phyloP scores from a whole-genome alignment of 92 coral and sea anemone genomes.

The Nematostella vectensis region DNA sequence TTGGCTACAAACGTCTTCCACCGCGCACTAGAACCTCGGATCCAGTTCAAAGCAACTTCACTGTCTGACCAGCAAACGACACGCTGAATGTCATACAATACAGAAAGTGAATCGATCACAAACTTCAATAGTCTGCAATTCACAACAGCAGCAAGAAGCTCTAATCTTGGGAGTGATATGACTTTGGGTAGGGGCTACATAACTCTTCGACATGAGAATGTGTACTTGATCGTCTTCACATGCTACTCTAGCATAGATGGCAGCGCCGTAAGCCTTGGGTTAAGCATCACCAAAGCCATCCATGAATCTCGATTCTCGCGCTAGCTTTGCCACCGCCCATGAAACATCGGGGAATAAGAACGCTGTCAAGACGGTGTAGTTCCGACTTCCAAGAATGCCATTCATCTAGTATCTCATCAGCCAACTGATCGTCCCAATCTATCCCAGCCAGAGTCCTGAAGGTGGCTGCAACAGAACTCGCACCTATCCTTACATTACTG shows the following conservation, averaged over 20 bases:
- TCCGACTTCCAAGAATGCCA: conserved; percentile 24
- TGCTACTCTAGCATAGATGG: too few species aligned
- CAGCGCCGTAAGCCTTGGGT: too few species aligned
- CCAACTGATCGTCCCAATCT: conserved; percentile 21
- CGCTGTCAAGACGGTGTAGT: neutral
- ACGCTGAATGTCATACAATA: conserved; percentile 5
- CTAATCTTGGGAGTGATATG: conserved; percentile 23
- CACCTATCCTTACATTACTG: too few species aligned
- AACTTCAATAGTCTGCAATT: conserved; percentile 10
- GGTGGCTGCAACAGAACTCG: too few species aligned
- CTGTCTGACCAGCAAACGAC: conserved; percentile 13
- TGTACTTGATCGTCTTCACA: too few species aligned
- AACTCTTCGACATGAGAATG: conserved; percentile 19
- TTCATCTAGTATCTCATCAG: conserved; percentile 5
- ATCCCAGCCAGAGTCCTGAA: too few species aligned
- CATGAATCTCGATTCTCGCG: conserved; percentile 14
- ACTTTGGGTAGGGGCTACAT: conserved; percentile 20
- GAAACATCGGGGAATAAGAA: conserved; percentile 20
- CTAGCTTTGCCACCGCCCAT: neutral
- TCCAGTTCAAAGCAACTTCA: conserved; percentile 9
- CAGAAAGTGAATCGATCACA: conserved; percentile 12
- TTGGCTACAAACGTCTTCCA: conserved; percentile 13
- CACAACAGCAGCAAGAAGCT: conserved; percentile 18
- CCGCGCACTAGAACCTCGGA: neutral
- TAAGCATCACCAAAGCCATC: too few species aligned